Percentiles rank a stretch among this genome's conserved stretches.
Evolutionary conservation across 1,140 invertebrate genomes (phyloP).

Genomic region (Patella vulgata): DNA sequence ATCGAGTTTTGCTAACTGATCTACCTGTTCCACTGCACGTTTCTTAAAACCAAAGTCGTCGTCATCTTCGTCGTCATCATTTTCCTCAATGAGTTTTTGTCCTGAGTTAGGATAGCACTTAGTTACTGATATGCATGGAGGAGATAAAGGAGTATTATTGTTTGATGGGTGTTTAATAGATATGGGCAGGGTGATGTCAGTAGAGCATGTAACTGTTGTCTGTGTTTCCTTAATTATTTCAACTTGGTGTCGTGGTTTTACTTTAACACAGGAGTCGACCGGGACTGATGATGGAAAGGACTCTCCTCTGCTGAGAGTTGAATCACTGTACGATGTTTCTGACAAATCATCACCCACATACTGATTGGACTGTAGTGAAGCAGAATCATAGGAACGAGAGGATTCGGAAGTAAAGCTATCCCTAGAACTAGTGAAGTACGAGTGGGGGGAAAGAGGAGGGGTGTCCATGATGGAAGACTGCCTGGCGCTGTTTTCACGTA

Average conservation of each 20-base stretch:
- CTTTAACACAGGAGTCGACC: no score
- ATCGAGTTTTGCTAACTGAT: no score
- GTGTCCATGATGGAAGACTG: conserved; percentile 35
- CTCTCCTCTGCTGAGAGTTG: no score
- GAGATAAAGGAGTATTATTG: background rate
- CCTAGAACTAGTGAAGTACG: conserved; percentile 43
- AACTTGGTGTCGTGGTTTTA: no score
- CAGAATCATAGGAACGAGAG: conserved; percentile 35
- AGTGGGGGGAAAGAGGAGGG: conserved; percentile 49
- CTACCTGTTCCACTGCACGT: no score
- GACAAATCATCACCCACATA: no score
- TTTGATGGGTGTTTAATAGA: no score
- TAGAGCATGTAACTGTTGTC: conserved; percentile 7
- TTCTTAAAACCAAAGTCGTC: background rate
- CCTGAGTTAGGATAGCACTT: conserved; percentile 11
- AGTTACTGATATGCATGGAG: conserved; percentile 11
- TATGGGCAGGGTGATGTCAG: no score
- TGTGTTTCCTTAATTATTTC: no score
- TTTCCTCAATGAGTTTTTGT: conserved; percentile 11
- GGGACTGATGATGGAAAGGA: no score
- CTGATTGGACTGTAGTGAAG: no score
- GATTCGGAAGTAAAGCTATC: conserved; percentile 51
- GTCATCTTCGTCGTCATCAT: background rate
- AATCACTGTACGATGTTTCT: no score
- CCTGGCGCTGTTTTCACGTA: background rate